These are phyloP conservation scores for Hymenochirus boettgeri DNA, from an alignment of 2,113 vertebrate species.

Conservation along the genomic window DNA sequence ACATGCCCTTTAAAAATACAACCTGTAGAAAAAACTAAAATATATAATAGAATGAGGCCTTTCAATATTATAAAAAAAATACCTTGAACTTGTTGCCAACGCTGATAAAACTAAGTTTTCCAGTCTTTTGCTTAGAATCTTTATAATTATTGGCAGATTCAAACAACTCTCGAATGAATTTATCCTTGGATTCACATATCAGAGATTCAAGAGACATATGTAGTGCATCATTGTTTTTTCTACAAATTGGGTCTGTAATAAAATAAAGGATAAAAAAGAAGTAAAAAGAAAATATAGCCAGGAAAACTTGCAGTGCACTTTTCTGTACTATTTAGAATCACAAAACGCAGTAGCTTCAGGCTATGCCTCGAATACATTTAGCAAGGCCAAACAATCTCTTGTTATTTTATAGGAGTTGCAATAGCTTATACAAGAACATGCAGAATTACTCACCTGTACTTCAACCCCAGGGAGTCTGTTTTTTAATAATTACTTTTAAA, in stretches of 20 bases:
- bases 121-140: slow-evolving; percentile 89
- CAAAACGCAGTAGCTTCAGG: not conserved
- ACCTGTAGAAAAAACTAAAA: too few relatives aligned
- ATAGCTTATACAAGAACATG: too few relatives aligned
- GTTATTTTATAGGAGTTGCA: too few relatives aligned
- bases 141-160: slow-evolving; percentile 82
- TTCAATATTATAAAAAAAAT: too few relatives aligned
- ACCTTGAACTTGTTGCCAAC: slow-evolving; percentile 98
- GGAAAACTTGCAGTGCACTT: not conserved
- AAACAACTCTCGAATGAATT: slow-evolving; percentile 84
- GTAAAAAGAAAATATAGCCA: not conserved
- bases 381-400: too few relatives aligned
- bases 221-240: slow-evolving; percentile 97
- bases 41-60: too few relatives aligned
- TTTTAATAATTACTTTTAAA: too few relatives aligned
- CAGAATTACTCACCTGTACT: too few relatives aligned
- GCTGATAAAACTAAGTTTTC: slow-evolving; percentile 95
- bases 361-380: not conserved
- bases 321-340: not conserved
- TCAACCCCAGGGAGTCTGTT: too few relatives aligned
- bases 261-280: slow-evolving; percentile 19
- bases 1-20: too few relatives aligned
- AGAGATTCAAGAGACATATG: slow-evolving; percentile 94
- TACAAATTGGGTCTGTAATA: slow-evolving; percentile 86
- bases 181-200: slow-evolving; percentile 90